These are phyloP conservation scores for Anaspis maculata DNA, from an alignment of 2,888 invertebrate species.

Conservation along the genomic window DNA sequence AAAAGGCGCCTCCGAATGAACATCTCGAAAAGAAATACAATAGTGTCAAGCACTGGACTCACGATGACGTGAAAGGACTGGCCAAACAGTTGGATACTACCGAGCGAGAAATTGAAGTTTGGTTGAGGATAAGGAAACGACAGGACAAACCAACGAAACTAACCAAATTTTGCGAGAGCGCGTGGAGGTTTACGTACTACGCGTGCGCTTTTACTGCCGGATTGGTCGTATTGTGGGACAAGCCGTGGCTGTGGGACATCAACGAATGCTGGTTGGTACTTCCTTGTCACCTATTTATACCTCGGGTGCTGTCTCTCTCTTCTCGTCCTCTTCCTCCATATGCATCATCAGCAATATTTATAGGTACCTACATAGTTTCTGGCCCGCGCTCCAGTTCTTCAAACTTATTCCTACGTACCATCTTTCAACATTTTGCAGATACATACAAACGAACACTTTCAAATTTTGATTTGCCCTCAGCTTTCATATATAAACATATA, in stretches of 20 bases:
- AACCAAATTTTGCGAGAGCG: slow-evolving; percentile 86
- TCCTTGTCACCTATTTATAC: too few species aligned
- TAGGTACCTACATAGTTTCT: too few species aligned
- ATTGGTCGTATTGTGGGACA: slow-evolving; percentile 75
- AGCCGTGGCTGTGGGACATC: slow-evolving; percentile 89
- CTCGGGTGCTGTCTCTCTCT: too few species aligned
- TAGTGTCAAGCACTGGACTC: slow-evolving; percentile 58
- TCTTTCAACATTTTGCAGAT: too few species aligned
- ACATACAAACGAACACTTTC: too few species aligned
- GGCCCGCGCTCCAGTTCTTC: too few species aligned
- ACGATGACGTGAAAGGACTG: slow-evolving; percentile 61
- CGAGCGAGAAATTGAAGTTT: slow-evolving; percentile 82
- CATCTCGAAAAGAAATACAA: slow-evolving; percentile 71
- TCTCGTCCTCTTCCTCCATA: too few species aligned
- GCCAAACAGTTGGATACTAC: slow-evolving; percentile 77
- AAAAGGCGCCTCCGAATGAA: slow-evolving; percentile 64
- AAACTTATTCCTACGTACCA: too few species aligned
- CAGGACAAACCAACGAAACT: slow-evolving; percentile 85
- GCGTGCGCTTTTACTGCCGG: slow-evolving; percentile 74
- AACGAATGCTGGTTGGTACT: slow-evolving; percentile 69
- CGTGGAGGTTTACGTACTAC: slow-evolving; percentile 86
- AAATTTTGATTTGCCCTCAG: too few species aligned
- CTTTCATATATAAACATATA: too few species aligned
- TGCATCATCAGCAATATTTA: too few species aligned
- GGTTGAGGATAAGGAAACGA: slow-evolving; percentile 76